phyloP scores from a whole-genome alignment of 2,797 vertebrate genomes.

The Pangasius djambal region DNA sequence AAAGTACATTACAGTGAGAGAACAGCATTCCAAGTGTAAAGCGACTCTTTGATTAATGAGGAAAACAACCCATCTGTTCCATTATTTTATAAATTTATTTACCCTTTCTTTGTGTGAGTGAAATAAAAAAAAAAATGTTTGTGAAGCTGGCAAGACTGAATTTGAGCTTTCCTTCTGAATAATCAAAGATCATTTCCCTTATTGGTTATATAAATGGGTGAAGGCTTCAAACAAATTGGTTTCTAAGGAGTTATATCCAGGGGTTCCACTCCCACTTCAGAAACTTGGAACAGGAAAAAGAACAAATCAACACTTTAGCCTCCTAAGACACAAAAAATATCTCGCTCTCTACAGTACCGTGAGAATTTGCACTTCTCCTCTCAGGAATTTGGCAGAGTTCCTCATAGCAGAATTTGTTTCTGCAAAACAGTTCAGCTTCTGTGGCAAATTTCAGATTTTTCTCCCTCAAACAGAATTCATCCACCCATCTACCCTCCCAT shows the following conservation, averaged over 20 bases:
- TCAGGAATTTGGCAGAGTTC: constrained; percentile 16
- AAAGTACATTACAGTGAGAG: constrained; percentile 21
- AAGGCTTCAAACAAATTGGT: constrained; percentile 45
- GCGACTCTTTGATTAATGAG: constrained; percentile 29
- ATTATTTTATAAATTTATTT: background rate
- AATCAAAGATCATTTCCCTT: constrained; percentile 31
- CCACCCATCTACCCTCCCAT: background rate
- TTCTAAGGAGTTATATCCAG: constrained; percentile 26
- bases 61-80: constrained; percentile 34
- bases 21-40: constrained; percentile 30
- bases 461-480: background rate
- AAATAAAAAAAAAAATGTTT: background rate
- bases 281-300: constrained; percentile 29
- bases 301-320: constrained; percentile 42
- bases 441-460: no score
- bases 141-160: background rate
- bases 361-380: constrained; percentile 2
- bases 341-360: background rate
- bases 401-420: background rate
- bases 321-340: constrained; percentile 14
- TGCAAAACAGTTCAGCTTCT: background rate
- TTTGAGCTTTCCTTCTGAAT: constrained; percentile 19
- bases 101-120: background rate
- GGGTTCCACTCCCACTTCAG: constrained; percentile 33
- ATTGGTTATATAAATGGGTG: constrained; percentile 42